Evolutionary conservation across 2,113 vertebrate species (phyloP).

Genomic region (Lepus timidus): DNA sequence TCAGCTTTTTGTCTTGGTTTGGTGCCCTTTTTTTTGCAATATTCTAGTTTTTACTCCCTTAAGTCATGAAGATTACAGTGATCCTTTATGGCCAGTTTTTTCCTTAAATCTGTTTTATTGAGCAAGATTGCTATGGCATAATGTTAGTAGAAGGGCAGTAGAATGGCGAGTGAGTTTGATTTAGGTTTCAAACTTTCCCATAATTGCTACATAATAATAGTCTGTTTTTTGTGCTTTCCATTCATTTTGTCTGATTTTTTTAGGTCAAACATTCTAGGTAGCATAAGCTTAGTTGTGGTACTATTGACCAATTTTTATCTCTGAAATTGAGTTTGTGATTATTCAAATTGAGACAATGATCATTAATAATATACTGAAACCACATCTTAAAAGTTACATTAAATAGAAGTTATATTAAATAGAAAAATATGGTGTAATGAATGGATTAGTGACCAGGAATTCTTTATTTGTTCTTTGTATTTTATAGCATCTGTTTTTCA

Average conservation of each 20-base stretch:
- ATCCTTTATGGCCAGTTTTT: background rate
- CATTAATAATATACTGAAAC: background rate
- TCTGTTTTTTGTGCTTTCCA: background rate
- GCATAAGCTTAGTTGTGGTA: background rate
- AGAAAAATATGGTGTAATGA: background rate
- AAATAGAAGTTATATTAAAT: background rate
- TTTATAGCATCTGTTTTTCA: slow-evolving; percentile 30
- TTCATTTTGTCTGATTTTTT: slow-evolving; percentile 32
- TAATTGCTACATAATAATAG: background rate
- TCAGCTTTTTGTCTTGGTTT: background rate
- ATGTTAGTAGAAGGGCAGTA: background rate
- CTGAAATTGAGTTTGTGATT: slow-evolving; percentile 39
- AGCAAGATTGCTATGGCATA: background rate
- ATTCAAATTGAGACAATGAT: background rate
- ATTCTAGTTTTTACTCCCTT: background rate
- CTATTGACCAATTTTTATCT: background rate
- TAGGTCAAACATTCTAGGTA: background rate
- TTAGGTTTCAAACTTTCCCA: background rate
- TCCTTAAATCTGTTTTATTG: background rate
- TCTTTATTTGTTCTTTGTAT: slow-evolving; percentile 10
- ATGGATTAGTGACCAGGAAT: background rate
- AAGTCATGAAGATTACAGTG: background rate
- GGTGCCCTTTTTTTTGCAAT: background rate
- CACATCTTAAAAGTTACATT: background rate
- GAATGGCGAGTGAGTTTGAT: background rate